These are phyloP conservation scores for Pipra filicauda DNA, from an alignment of 2,113 vertebrate genomes.

Conservation along the genomic window DNA sequence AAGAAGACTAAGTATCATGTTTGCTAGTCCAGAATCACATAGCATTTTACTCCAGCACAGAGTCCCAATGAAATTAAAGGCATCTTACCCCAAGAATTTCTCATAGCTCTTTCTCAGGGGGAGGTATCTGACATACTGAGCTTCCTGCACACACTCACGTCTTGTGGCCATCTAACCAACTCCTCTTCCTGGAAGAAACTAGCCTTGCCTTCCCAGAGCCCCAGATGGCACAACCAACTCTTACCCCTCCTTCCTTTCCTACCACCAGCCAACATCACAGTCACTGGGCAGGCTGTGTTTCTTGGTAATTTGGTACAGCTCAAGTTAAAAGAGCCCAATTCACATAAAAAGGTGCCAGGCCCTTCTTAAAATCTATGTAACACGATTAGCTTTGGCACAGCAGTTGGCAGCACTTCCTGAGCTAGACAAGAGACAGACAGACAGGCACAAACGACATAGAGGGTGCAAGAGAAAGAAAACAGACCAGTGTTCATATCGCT, in stretches of 20 bases:
- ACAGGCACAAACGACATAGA: slow-evolving; percentile 29
- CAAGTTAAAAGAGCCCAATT: background rate
- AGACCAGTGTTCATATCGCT: slow-evolving; percentile 31
- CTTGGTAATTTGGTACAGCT: background rate
- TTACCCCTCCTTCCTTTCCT: background rate
- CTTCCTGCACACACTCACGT: background rate
- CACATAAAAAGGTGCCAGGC: background rate
- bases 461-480: slow-evolving; percentile 68
- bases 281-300: background rate
- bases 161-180: background rate
- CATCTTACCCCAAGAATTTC: background rate
- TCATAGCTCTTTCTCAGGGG: background rate
- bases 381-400: background rate
- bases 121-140: background rate
- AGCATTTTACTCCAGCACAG: background rate
- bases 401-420: slow-evolving; percentile 1
- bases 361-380: background rate
- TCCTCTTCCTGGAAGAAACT: background rate
- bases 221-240: background rate
- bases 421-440: background rate
- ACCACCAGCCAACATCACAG: background rate
- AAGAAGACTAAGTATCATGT: background rate
- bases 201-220: background rate
- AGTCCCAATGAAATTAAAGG: background rate
- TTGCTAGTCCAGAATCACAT: background rate